Evolutionary conservation across 2,797 vertebrate species (phyloP), one percentile per base, ranked within the genome.

Genomic region (Anguilla anguilla): DNA sequence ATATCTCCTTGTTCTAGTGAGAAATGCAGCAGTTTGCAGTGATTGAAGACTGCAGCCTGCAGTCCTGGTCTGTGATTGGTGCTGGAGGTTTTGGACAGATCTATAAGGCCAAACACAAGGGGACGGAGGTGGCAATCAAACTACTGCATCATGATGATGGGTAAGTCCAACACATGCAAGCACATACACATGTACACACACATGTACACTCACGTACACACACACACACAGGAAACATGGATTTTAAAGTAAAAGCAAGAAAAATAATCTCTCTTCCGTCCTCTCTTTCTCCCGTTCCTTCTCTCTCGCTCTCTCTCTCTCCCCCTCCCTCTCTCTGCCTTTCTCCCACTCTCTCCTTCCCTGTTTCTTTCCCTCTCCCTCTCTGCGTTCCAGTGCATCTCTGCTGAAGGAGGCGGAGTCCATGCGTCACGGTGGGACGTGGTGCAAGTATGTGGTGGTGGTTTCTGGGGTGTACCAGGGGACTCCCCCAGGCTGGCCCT

Each of bases 81-180:
- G 87, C 86, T 0, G 96, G 96, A 0, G 96, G 96, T 0, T 96
- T 96, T 0, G 96, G 96, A 1, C 82, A 94, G 83, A 91, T 96
- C 86, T 92, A 91, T 89, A 94, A 89, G 82, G 95, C 92, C 89
- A 91, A 93, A 64, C 95, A 96, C 85, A 59, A 0, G 95, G 89
- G 89, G 51, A 93, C 89, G 15, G 88, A 95, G 0, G 94, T 96
- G 81, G 95, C 96, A 7, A 77, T 96, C 28, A 96, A 96, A 87
- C 57, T 96, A n/a, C 93, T 96, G 31, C 92, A 93, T 2, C 28
- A 79, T 6, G 90, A 94, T 0, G 89, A 95, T 0, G 91, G 94
- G 96, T 96, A 90, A 94, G 0, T 49, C 51, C 19, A 69, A 43
- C 11, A 53, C 0, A 0, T 0, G 4, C 17, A 84, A 3, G 61